Base-by-base conservation (phyloP, 2,113 vertebrate genomes). In the Megalops atlanticus region DNA sequence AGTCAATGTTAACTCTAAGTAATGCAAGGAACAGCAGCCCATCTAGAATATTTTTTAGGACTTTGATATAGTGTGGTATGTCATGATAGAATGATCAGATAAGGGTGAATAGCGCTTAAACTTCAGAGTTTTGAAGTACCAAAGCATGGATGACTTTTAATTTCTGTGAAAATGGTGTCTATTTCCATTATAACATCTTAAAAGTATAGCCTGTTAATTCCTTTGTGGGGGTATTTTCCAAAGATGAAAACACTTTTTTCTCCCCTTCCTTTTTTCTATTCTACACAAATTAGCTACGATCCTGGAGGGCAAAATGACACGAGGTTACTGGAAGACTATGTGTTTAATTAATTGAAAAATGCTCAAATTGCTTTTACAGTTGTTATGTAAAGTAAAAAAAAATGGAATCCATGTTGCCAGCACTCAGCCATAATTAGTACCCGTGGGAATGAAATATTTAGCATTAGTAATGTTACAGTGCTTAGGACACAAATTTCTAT, bases 301-400 rank as follows among this genome's bases (percentile, higher is more conserved):
- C 96, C 94, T 95, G 90, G 92, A 92, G 96, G 95, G 94, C 94
- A 95, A 93, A 93, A 94, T 93, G 95, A 96, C 95, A 95, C 95
- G 93, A 95, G 95, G 96, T 96, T 95, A 95, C 95, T 93, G 92
- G 91, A 92, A 92, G 87, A 91, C 95, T 95, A 92, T 95, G 95
- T 96, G 95, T 96, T 96, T 97, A 96, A 97, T 97, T 97, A 96
- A 97, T 96, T 96, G 95, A 95, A 96, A 96, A 96, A 95, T 93
- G 95, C 93, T 96, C 94, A 94, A 92, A 93, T 96, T 96, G 96
- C 95, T 96, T 96, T 96, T 94, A 95, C 95, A 95, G 94, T 97
- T 96, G 96, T 97, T 96, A 95, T 94, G 95, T 82, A 52, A 80
- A 64, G 77, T 64, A 70, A 74, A 80, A 80, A 83, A 84, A 95